Percentiles rank a stretch among this genome's conserved stretches.
phyloP scores from a whole-genome alignment of 2,113 vertebrate genomes.

The Manacus vitellinus region DNA sequence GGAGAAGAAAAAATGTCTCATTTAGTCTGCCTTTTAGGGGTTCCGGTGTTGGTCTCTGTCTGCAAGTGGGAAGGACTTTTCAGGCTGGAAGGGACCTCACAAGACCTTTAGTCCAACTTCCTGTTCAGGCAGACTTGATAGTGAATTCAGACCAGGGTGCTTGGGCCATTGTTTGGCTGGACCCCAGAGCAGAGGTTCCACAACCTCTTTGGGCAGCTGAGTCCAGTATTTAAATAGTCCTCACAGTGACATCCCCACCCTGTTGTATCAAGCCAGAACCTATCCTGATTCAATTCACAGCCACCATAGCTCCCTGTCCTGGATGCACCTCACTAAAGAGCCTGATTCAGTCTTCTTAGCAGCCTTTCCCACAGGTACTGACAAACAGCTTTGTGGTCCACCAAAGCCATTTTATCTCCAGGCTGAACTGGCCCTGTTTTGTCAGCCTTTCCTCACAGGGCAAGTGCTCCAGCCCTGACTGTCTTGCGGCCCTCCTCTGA shows the following conservation, averaged over 20 bases:
- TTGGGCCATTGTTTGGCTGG: not conserved
- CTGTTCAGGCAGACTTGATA: not conserved
- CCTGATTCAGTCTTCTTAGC: not conserved
- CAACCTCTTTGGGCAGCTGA: not conserved
- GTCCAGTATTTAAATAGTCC: not conserved
- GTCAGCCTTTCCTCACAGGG: not conserved
- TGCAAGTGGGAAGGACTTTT: not conserved
- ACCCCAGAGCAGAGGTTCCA: not conserved
- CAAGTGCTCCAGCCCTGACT: not conserved
- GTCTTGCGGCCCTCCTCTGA: not conserved
- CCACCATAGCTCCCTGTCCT: not conserved
- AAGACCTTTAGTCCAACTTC: not conserved
- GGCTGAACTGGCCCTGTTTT: not conserved
- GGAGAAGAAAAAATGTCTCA: not conserved
- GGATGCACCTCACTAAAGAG: not conserved
- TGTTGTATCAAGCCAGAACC: not conserved
- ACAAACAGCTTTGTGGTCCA: not conserved
- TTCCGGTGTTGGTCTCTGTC: not conserved
- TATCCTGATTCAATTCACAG: rapidly evolving
- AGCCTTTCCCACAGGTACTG: not conserved
- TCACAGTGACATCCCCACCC: not conserved
- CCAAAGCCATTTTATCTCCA: not conserved
- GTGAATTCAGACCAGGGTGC: not conserved
- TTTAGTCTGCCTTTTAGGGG: not conserved
- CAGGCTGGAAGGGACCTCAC: not conserved